Evolutionary conservation across 37 sponge, comb jelly and placozoan species (phyloP).

Genomic region (Halisarca cf. caerulea): DNA sequence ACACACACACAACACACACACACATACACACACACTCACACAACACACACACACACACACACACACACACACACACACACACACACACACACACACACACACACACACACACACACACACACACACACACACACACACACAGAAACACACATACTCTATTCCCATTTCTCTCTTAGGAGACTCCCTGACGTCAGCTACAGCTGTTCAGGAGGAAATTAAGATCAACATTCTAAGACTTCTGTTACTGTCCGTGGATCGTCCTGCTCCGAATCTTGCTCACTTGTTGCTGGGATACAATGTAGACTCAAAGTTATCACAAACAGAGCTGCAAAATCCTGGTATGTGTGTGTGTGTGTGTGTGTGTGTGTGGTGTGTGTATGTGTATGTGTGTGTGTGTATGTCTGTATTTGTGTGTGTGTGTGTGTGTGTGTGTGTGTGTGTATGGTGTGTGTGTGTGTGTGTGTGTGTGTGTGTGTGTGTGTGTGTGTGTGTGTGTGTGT

Average conservation of each 20-base stretch:
- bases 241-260: constrained; percentile 59
- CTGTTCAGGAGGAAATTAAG: constrained; percentile 52
- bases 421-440: too few species aligned
- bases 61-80: neutral
- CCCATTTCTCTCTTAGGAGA: too few species aligned
- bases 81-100: neutral
- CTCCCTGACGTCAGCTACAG: neutral
- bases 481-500: too few species aligned
- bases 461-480: too few species aligned
- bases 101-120: neutral
- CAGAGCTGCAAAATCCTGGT: constrained; percentile 96
- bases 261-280: constrained; percentile 90
- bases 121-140: neutral
- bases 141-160: too few species aligned
- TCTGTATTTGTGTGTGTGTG: too few species aligned
- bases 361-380: too few species aligned
- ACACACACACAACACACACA: neutral
- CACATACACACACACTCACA: neutral
- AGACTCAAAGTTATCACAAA: constrained; percentile 48
- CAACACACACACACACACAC: neutral
- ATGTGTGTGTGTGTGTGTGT: neutral
- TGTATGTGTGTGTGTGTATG: too few species aligned
- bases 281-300: constrained; percentile 87
- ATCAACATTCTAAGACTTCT: constrained; percentile 81
- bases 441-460: too few species aligned